phyloP scores from a whole-genome alignment of 2,888 invertebrate species.

The Eupithecia tripunctaria region DNA sequence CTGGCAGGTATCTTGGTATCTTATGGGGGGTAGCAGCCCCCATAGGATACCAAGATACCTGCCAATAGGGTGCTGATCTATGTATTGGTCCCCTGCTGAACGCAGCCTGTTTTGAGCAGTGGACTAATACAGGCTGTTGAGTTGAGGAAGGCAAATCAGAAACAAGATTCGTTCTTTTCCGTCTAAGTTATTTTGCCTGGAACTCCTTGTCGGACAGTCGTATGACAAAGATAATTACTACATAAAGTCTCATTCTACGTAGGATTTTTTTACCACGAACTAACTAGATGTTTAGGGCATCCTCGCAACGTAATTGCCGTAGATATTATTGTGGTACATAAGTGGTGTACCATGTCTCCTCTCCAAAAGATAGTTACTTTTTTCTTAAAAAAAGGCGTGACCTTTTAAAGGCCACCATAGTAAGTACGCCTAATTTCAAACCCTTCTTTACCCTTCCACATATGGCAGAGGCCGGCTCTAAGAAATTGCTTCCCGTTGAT shows the following conservation, averaged over 20 bases:
- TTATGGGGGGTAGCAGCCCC: too few relatives aligned
- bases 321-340: neutral
- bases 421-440: conserved; percentile 5
- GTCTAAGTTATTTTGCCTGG: too few relatives aligned
- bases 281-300: neutral
- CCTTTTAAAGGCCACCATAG: neutral
- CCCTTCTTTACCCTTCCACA: conserved; percentile 35
- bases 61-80: too few relatives aligned
- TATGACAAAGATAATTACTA: neutral
- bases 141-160: too few relatives aligned
- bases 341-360: neutral
- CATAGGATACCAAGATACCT: too few relatives aligned
- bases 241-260: neutral
- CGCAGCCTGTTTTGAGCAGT: too few relatives aligned
- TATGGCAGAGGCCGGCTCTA: conserved; percentile 53
- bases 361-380: neutral
- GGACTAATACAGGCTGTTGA: too few relatives aligned
- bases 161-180: too few relatives aligned
- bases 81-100: too few relatives aligned
- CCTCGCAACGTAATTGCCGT: neutral
- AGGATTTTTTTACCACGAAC: too few relatives aligned
- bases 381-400: neutral
- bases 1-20: too few relatives aligned
- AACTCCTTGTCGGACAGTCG: too few relatives aligned
- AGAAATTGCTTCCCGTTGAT: conserved; percentile 71